Conservation (phyloP, 2,888 invertebrate species). For the Caenorhabditis becei region DNA sequence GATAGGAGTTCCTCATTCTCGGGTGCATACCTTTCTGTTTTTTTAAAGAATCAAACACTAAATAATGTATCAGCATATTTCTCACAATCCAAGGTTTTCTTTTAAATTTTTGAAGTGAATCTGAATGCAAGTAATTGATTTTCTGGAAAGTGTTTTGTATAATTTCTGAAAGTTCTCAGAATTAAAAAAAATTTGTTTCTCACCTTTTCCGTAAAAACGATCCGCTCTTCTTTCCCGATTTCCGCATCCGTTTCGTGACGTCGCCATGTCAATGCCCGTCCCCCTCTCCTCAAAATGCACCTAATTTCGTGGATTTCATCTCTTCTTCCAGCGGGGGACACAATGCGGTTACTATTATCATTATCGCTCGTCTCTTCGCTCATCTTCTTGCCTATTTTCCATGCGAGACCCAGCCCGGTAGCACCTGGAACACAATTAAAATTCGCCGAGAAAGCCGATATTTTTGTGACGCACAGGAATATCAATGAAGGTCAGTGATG, state of each 20-base stretch:
- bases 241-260: no score
- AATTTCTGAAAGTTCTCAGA: no score
- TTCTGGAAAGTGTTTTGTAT: not conserved
- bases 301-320: constrained; percentile 9
- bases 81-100: no score
- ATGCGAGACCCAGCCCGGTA: constrained; percentile 9
- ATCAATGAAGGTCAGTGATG: constrained; percentile 55
- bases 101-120: not conserved
- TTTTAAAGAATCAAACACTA: no score
- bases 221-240: not conserved
- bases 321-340: not conserved
- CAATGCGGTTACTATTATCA: constrained; percentile 11
- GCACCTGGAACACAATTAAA: constrained; percentile 37
- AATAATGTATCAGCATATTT: no score
- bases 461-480: constrained; percentile 62
- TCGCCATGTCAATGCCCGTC: not conserved
- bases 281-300: no score
- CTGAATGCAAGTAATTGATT: not conserved
- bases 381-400: constrained; percentile 19
- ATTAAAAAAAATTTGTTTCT: no score
- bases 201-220: no score
- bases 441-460: constrained; percentile 59
- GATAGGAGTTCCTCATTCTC: no score
- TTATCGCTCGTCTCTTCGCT: no score
- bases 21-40: no score